A percentile compares a stretch with the other conserved stretches of the same genome.
phyloP scores from a whole-genome alignment of 2,797 vertebrate genomes.

The Tolypeutes matacus region DNA sequence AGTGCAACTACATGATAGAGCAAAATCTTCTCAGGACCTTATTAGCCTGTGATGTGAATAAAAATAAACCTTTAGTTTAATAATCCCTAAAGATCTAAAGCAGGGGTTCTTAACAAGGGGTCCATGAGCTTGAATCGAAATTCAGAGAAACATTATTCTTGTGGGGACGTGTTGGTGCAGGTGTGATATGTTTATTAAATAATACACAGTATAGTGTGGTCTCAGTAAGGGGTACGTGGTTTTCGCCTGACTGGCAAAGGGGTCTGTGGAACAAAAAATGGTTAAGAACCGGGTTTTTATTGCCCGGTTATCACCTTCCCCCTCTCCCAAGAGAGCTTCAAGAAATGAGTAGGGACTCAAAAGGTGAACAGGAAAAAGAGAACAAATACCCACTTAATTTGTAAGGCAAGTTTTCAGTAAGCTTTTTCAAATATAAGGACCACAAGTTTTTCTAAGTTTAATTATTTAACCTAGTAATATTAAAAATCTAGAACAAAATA shows the following conservation, averaged over 20 bases:
- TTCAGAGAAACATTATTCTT: too few relatives aligned
- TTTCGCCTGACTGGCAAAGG: too few relatives aligned
- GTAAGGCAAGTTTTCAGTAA: constrained; percentile 24
- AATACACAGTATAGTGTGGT: too few relatives aligned
- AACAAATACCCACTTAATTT: not conserved
- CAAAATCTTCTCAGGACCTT: not conserved
- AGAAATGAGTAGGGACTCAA: not conserved
- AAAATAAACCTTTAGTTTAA: not conserved
- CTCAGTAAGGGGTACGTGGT: too few relatives aligned
- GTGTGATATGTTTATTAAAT: too few relatives aligned
- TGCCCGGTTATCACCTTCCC: not conserved
- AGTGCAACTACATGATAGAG: not conserved
- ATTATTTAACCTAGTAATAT: constrained; percentile 3
- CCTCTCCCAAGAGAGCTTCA: not conserved
- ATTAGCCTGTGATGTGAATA: not conserved
- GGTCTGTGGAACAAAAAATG: too few relatives aligned
- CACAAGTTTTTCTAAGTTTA: constrained; percentile 33
- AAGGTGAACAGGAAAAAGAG: not conserved
- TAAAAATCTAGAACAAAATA: constrained; percentile 16
- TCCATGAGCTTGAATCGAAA: too few relatives aligned
- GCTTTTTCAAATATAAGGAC: constrained; percentile 17
- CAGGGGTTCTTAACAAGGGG: too few relatives aligned
- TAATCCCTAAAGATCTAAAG: not conserved
- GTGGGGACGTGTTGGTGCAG: too few relatives aligned
- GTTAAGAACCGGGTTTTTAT: not conserved